Evolutionary conservation across 92 coral and sea anemone genomes (phyloP).

Genomic region (Actinostola sp.): DNA sequence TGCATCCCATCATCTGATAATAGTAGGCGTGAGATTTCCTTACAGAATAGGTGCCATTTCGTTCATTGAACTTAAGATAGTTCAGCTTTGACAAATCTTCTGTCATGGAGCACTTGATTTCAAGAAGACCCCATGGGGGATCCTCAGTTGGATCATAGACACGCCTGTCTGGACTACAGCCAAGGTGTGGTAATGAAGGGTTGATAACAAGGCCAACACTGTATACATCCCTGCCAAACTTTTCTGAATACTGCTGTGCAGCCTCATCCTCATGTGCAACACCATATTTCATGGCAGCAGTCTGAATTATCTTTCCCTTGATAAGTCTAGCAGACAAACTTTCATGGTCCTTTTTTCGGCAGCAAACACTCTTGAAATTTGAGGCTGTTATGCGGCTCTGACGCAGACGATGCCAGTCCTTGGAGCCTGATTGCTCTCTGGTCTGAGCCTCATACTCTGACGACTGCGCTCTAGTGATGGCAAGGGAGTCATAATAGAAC

Average conservation of each 20-base stretch:
- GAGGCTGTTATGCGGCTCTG: slow-evolving; percentile 31
- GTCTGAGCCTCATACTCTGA: slow-evolving; percentile 34
- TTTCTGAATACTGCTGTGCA: slow-evolving; percentile 27
- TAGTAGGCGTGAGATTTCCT: slow-evolving; percentile 45
- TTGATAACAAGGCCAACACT: slow-evolving; percentile 49
- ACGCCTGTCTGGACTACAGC: slow-evolving; percentile 61
- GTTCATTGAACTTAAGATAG: slow-evolving; percentile 23
- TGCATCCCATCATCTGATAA: slow-evolving; percentile 57
- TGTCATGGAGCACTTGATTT: slow-evolving; percentile 55
- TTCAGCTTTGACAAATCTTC: slow-evolving; percentile 31
- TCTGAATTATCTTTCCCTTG: slow-evolving; percentile 36
- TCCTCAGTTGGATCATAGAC: slow-evolving; percentile 40
- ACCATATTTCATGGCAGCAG: slow-evolving; percentile 64
- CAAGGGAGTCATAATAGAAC: slow-evolving; percentile 21
- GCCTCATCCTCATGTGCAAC: slow-evolving; percentile 52
- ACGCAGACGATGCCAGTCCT: slow-evolving; percentile 40
- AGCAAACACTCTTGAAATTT: slow-evolving; percentile 30
- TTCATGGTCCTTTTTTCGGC: slow-evolving; percentile 39
- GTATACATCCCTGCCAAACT: slow-evolving; percentile 36
- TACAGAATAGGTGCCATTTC: slow-evolving; percentile 32
- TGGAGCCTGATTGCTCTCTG: slow-evolving; percentile 25
- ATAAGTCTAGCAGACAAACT: slow-evolving; percentile 10
- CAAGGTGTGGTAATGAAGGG: slow-evolving; percentile 59
- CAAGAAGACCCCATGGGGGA: slow-evolving; percentile 48
- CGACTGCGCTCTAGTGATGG: slow-evolving; percentile 6